Percentiles rank a stretch among this genome's conserved stretches.
Conservation (phyloP, 2,797 vertebrate species). For the Sandelia bainsii region DNA sequence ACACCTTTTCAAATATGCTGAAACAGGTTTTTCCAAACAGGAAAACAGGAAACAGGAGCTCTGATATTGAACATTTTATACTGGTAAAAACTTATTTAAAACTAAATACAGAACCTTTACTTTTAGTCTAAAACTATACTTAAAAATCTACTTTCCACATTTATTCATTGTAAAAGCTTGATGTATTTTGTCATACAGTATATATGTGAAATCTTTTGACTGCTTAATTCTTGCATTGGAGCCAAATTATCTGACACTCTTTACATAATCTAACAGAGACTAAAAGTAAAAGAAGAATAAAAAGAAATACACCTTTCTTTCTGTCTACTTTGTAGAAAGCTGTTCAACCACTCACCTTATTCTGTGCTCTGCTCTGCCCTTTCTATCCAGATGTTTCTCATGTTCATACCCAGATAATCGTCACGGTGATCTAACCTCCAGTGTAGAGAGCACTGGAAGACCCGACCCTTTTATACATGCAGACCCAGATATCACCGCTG, state of each 20-base stretch:
- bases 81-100: no score
- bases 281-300: neutral
- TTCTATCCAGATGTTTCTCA: constrained; percentile 34
- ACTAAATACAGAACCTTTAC: neutral
- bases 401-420: constrained; percentile 17
- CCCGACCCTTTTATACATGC: constrained; percentile 58
- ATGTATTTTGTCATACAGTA: no score
- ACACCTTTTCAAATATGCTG: no score
- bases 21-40: no score
- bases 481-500: constrained; percentile 32
- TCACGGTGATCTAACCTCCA: constrained; percentile 17
- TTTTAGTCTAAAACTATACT: neutral
- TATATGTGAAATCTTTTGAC: no score
- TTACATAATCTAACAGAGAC: no score
- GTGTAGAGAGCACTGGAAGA: constrained; percentile 25
- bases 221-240: no score
- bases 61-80: no score
- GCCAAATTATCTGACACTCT: no score
- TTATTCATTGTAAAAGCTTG: neutral
- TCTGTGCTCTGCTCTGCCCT: neutral
- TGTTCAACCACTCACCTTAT: constrained; percentile 42
- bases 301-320: neutral
- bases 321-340: neutral
- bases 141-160: no score
- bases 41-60: no score